phyloP scores from a whole-genome alignment of 35 echinoderm and acorn worm species.

The Eucidaris tribuloides region DNA sequence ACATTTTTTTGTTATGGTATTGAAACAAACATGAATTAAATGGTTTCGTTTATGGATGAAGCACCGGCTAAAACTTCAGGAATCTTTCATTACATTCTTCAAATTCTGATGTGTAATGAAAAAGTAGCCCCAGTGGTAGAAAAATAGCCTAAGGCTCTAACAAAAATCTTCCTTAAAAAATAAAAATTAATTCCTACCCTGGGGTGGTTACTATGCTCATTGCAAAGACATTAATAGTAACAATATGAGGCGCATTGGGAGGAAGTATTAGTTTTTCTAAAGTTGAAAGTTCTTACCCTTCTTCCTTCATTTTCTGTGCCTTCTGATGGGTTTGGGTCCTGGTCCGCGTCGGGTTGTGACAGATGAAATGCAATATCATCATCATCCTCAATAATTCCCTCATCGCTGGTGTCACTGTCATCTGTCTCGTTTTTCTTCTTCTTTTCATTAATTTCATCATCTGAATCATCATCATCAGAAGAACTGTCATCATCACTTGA shows the following conservation, averaged over 20 bases:
- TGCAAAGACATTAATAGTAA: background rate
- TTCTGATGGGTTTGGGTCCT: background rate
- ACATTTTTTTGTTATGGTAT: too few relatives aligned
- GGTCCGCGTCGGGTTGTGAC: background rate
- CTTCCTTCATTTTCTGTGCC: background rate
- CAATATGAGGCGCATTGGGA: background rate
- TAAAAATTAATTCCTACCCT: background rate
- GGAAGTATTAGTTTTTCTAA: background rate
- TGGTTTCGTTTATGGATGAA: too few relatives aligned
- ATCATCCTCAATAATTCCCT: background rate
- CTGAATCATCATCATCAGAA: background rate
- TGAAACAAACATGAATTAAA: too few relatives aligned
- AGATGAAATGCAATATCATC: background rate
- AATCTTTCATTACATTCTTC: too few relatives aligned
- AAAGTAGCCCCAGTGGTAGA: too few relatives aligned
- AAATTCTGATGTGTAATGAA: too few relatives aligned
- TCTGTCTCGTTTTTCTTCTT: background rate
- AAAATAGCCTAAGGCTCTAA: too few relatives aligned
- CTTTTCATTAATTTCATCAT: background rate
- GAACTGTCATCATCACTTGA: conserved; percentile 11
- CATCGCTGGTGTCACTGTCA: background rate
- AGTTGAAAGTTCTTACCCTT: background rate
- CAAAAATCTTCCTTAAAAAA: too few relatives aligned
- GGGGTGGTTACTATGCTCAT: background rate
- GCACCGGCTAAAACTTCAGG: too few relatives aligned